These are phyloP conservation scores for Gambelia wislizenii DNA, from an alignment of 2,797 vertebrate genomes.

Conservation along the genomic window DNA sequence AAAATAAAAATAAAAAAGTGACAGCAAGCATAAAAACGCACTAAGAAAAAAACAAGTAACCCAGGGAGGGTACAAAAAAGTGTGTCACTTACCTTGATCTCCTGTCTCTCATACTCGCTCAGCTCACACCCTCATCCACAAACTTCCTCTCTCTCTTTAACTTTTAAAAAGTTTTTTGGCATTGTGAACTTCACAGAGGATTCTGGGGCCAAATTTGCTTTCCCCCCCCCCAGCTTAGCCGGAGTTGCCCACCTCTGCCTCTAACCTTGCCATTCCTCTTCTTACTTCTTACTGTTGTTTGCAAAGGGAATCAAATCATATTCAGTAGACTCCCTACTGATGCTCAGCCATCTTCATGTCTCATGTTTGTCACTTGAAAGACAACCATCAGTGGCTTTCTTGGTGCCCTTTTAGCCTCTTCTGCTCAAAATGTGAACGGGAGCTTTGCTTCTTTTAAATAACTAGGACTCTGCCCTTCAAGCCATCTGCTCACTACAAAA, in stretches of 20 bases:
- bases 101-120: too few relatives aligned
- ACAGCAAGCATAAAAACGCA: too few relatives aligned
- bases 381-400: neutral
- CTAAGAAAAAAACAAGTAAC: too few relatives aligned
- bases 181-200: too few relatives aligned
- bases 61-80: too few relatives aligned
- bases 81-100: too few relatives aligned
- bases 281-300: neutral
- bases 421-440: neutral
- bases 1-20: too few relatives aligned
- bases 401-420: neutral
- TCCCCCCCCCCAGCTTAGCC: too few relatives aligned
- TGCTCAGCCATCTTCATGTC: neutral
- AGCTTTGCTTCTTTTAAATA: constrained; percentile 20
- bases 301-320: neutral
- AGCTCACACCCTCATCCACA: too few relatives aligned
- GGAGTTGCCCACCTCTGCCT: neutral
- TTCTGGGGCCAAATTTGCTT: too few relatives aligned
- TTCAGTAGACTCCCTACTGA: neutral
- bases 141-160: too few relatives aligned
- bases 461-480: constrained; percentile 27
- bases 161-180: too few relatives aligned
- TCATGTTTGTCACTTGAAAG: constrained; percentile 4
- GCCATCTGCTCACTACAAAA: constrained; percentile 36
- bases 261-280: neutral